Conservation (phyloP, 1,140 invertebrate species). For the Drosophila chauvacae region DNA sequence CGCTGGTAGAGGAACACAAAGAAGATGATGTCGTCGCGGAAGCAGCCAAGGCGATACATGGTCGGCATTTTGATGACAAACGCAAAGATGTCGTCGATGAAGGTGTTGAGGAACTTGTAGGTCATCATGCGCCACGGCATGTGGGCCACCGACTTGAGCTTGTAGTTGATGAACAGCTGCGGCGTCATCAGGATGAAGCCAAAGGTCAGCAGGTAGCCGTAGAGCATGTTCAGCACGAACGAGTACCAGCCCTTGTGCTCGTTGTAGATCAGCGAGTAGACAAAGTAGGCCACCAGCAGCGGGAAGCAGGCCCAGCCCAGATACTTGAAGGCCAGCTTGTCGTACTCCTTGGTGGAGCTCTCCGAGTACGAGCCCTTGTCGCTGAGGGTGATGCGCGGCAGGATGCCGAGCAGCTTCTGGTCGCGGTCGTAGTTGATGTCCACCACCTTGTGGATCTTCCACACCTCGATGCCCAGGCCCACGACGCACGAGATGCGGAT, state of each 20-base stretch:
- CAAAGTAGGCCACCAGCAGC: slow-evolving; percentile 94
- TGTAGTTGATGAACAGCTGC: slow-evolving; percentile 99
- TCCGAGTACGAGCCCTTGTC: slow-evolving; percentile 99
- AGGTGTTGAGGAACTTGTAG: slow-evolving; percentile 99
- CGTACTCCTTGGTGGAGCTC: slow-evolving; percentile 97
- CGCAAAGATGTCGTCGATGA: slow-evolving; percentile 99
- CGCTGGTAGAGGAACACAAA: slow-evolving; percentile 99
- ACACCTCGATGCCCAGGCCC: slow-evolving; percentile 98
- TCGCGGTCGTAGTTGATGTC: slow-evolving; percentile 93
- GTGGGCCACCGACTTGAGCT: slow-evolving; percentile 99
- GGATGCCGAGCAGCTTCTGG: slow-evolving; percentile 89
- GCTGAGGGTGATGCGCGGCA: slow-evolving; percentile 92
- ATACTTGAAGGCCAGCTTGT: slow-evolving; percentile 98
- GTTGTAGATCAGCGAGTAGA: slow-evolving; percentile 98
- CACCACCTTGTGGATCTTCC: slow-evolving; percentile 99
- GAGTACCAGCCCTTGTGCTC: slow-evolving; percentile 99
- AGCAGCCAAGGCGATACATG: slow-evolving; percentile 97
- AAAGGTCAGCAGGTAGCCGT: slow-evolving; percentile 99
- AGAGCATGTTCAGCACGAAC: slow-evolving; percentile 97
- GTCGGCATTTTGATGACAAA: slow-evolving; percentile 99
- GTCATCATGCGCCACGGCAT: slow-evolving; percentile 99
- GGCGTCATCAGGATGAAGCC: slow-evolving; percentile 99
- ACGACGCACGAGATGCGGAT: slow-evolving; percentile 96
- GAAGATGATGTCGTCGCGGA: slow-evolving; percentile 99
- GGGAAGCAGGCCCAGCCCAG: slow-evolving; percentile 98